A percentile compares a stretch with the other conserved stretches of the same genome.
Conservation (phyloP, 1,140 invertebrate species). For the Drosophila biarmipes region DNA sequence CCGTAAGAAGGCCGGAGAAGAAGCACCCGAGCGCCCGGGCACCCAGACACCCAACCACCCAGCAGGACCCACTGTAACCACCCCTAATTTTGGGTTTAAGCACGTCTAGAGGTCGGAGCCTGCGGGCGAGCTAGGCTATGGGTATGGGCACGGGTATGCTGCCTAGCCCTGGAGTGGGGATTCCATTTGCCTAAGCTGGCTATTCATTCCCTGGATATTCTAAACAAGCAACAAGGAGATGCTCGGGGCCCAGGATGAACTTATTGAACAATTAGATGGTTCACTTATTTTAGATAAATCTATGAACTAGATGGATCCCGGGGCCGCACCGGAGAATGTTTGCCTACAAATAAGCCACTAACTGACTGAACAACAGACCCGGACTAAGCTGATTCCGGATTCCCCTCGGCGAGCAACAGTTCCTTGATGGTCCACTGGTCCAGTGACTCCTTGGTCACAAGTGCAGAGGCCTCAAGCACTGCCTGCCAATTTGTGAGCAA, state of each 20-base stretch:
- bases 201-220: conserved; percentile 78
- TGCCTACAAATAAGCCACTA: conserved; percentile 56
- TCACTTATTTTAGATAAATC: conserved; percentile 68
- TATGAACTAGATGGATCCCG: conserved; percentile 52
- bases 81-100: conserved; percentile 76
- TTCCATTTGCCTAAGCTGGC: conserved; percentile 76
- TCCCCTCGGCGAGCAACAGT: conserved; percentile 42
- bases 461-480: conserved; percentile 45
- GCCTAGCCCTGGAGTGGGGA: conserved; percentile 40
- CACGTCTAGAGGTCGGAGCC: conserved; percentile 52
- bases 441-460: conserved; percentile 33
- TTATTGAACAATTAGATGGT: conserved; percentile 78
- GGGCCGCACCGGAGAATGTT: conserved; percentile 31
- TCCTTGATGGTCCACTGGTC: conserved; percentile 16
- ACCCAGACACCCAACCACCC: conserved; percentile 12
- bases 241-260: conserved; percentile 51
- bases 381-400: conserved; percentile 7
- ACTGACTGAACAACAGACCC: conserved; percentile 44
- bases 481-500: conserved; percentile 74
- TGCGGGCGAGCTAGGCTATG: conserved; percentile 28
- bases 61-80: conserved; percentile 44
- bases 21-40: background rate
- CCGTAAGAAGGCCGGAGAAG: conserved; percentile 65
- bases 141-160: conserved; percentile 6
- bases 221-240: conserved; percentile 74